Evolutionary conservation across 2,797 vertebrate genomes (phyloP).

Genomic region (Bradypodion pumilum): DNA sequence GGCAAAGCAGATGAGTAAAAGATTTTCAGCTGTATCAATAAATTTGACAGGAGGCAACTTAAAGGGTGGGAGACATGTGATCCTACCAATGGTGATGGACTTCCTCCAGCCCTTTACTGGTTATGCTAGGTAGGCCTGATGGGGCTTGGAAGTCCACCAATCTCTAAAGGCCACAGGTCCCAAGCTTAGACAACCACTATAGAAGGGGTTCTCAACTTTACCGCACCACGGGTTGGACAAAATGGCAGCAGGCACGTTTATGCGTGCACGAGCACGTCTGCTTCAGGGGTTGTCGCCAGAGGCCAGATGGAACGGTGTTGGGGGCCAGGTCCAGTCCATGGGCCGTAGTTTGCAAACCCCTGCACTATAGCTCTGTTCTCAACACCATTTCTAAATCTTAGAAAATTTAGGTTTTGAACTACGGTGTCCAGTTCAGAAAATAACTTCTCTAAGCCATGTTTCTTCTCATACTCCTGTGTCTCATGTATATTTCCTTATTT

Average conservation of each 20-base stretch:
- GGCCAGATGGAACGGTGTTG: too few relatives aligned
- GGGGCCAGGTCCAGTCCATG: too few relatives aligned
- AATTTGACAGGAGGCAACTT: too few relatives aligned
- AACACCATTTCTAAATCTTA: background rate
- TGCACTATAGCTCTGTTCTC: background rate
- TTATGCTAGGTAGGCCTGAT: background rate
- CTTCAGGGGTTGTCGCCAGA: too few relatives aligned
- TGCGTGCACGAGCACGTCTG: too few relatives aligned
- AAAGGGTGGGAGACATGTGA: background rate
- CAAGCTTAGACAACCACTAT: too few relatives aligned
- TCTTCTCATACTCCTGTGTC: background rate
- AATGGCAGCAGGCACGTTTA: too few relatives aligned
- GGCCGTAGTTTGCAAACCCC: too few relatives aligned
- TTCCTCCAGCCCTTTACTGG: background rate
- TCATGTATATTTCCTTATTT: background rate
- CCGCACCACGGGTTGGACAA: too few relatives aligned
- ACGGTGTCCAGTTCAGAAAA: background rate
- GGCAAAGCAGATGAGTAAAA: background rate
- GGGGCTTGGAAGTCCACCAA: background rate
- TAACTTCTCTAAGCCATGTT: background rate
- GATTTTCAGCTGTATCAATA: background rate
- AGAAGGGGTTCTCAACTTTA: too few relatives aligned
- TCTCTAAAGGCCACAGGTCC: background rate
- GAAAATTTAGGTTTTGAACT: background rate
- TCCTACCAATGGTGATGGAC: background rate